Base-by-base conservation (phyloP, 2,797 vertebrate genomes). In the Bradypodion ventrale region DNA sequence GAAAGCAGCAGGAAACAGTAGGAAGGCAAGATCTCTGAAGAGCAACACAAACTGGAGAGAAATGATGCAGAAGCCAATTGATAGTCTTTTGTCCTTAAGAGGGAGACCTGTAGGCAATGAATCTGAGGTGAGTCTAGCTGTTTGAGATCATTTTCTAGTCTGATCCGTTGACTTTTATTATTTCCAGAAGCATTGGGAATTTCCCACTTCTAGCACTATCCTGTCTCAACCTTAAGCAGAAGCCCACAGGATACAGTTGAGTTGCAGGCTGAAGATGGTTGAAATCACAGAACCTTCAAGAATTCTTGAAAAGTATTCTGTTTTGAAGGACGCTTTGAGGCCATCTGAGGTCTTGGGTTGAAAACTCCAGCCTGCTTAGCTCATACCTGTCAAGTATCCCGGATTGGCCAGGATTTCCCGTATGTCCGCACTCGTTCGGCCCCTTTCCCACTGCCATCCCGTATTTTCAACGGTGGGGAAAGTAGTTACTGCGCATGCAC, bases 41-140 rank as follows among this genome's bases (percentile, higher is more conserved):
- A 65, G 70, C 32, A 78, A 73, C 15, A 23, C 49, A 29, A 82
- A 70, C 42, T 69, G 49, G 75, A 89, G 80, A 78, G 90, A 82
- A 88, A 87, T n/a, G 3, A 80, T 75, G 52, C 84, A 90, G 80
- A 88, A 84, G 21, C 80, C 86, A 16, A 82, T 78, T 25, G 73
- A 79, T 84, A 70, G 59, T 78, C 77, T 0, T 0, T 63, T 92
- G 77, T 86, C 87, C 82, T 90, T 84, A 12, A 85, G 92, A 87
- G 86, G 75, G n/a, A 89, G 89, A 85, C 91, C 91, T 32, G 52
- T 87, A 72, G 93, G 91, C 74, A 92, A 42, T 0, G 90, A 95
- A 89, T 75, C 76, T 75, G 73, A 27, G 90, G 93, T 95, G 83
- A 93, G 93, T 87, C 66, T 73, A 7, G 32, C 60, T 42, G 35